A percentile compares a stretch with the other conserved stretches of the same genome.
Evolutionary conservation across 2,888 invertebrate genomes (phyloP).

Genomic region (Epinotia ramella): DNA sequence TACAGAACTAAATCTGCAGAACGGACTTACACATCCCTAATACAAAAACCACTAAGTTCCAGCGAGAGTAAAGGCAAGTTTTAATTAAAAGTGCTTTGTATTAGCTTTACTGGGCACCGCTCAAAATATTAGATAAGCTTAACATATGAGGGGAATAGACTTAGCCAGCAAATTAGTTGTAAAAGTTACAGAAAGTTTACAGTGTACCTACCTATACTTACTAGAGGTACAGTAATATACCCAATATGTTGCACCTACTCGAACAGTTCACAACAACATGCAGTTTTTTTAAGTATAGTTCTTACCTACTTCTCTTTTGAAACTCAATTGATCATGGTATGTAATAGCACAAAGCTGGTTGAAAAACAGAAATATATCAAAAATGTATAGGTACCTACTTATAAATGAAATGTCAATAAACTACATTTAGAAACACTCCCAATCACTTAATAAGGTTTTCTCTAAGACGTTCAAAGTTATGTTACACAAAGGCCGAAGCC

Average conservation of each 20-base stretch:
- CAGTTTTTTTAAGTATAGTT: too few species aligned
- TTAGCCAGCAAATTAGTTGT: constrained; percentile 24
- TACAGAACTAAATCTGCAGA: constrained; percentile 1
- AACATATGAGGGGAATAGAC: constrained; percentile 36
- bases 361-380: too few species aligned
- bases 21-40: constrained; percentile 34
- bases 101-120: constrained; percentile 45
- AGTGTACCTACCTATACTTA: not conserved
- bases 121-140: constrained; percentile 44
- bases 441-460: constrained; percentile 10
- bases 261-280: too few species aligned
- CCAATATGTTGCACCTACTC: too few species aligned
- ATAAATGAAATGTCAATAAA: not conserved
- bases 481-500: constrained; percentile 4
- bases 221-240: not conserved
- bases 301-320: too few species aligned
- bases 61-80: constrained; percentile 67
- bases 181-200: constrained; percentile 9
- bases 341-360: too few species aligned
- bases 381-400: too few species aligned
- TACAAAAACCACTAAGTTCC: constrained; percentile 32
- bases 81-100: constrained; percentile 71
- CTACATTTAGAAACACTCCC: not conserved
- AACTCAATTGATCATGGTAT: too few species aligned
- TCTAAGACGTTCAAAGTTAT: constrained; percentile 12